Evolutionary conservation across 2,113 vertebrate genomes (phyloP).

Genomic region (Gobio gobio): DNA sequence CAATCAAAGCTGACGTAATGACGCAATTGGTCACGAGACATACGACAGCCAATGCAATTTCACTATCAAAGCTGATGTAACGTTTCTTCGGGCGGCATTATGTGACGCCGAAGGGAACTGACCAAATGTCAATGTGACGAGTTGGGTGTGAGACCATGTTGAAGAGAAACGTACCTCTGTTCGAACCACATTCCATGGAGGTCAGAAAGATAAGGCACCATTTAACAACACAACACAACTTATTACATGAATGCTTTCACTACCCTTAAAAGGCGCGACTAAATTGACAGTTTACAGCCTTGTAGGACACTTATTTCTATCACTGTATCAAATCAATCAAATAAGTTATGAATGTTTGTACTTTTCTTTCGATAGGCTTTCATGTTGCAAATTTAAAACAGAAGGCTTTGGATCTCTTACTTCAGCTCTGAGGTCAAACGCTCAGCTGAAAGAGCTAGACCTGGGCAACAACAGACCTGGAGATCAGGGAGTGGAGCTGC

Average conservation of each 20-base stretch:
- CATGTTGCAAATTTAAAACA: background rate
- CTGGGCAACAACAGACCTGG: background rate
- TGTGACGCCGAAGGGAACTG: too few relatives aligned
- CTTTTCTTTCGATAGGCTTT: background rate
- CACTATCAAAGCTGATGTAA: too few relatives aligned
- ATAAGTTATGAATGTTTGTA: background rate
- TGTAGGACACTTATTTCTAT: too few relatives aligned
- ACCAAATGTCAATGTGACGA: too few relatives aligned
- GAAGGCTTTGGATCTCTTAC: background rate
- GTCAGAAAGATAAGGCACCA: background rate
- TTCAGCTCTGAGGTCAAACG: background rate
- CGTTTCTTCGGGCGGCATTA: too few relatives aligned
- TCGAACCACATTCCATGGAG: too few relatives aligned
- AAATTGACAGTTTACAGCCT: background rate
- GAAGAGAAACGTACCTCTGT: too few relatives aligned
- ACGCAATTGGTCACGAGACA: too few relatives aligned
- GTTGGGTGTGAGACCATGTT: too few relatives aligned
- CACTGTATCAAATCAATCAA: background rate
- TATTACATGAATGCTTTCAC: background rate
- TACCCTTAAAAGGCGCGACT: background rate
- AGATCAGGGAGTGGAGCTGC: background rate
- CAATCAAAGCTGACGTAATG: too few relatives aligned
- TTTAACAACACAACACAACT: background rate
- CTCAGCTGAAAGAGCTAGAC: background rate
- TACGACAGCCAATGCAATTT: too few relatives aligned